phyloP scores from a whole-genome alignment of 2,113 vertebrate genomes.

The Neomonachus schauinslandi region DNA sequence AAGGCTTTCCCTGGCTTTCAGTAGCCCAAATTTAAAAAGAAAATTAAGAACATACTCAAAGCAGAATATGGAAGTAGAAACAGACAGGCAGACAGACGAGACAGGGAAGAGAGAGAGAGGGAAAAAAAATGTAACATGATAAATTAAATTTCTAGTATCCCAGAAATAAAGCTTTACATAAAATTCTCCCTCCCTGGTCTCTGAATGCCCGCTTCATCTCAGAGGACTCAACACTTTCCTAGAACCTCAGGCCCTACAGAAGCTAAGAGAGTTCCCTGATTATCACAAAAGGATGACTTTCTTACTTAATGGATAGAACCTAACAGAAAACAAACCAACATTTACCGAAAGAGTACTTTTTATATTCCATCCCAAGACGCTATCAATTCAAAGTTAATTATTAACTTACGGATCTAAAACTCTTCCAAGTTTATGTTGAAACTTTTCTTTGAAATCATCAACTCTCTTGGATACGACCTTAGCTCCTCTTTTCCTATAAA shows the following conservation, averaged over 20 bases:
- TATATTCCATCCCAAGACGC: neutral
- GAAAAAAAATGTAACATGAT: neutral
- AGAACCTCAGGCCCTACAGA: neutral
- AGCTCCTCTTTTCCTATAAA: slow-evolving; percentile 86
- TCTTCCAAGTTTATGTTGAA: slow-evolving; percentile 86
- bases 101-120: neutral
- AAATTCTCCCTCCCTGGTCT: neutral
- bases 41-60: neutral
- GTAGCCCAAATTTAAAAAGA: neutral
- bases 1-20: neutral
- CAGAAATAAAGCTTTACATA: slow-evolving; percentile 13
- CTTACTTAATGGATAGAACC: neutral
- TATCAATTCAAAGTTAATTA: neutral
- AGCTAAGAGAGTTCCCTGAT: neutral
- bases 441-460: slow-evolving; percentile 89
- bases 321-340: neutral
- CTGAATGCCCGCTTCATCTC: neutral
- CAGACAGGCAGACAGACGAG: neutral
- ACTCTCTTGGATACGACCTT: slow-evolving; percentile 85
- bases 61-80: neutral
- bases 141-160: neutral
- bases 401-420: slow-evolving; percentile 86
- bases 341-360: neutral
- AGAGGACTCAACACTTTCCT: neutral
- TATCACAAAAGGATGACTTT: neutral